These are phyloP conservation scores for Aphrocallistes beatrix DNA, from an alignment of 37 sponge, comb jelly and placozoan genomes.

Conservation along the genomic window DNA sequence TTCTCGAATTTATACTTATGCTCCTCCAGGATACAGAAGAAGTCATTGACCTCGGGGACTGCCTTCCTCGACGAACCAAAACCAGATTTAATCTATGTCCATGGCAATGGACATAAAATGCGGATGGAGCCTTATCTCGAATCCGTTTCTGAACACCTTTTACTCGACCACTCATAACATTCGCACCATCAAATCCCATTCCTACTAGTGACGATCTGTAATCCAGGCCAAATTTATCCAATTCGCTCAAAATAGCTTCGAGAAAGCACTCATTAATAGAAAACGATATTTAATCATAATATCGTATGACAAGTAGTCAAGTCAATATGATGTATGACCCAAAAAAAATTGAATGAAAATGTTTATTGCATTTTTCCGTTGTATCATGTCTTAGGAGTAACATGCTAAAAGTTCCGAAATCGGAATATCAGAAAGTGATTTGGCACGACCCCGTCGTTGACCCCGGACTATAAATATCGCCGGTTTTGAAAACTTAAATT, in stretches of 20 bases:
- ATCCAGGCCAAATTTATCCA: not conserved
- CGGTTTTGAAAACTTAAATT: too few relatives aligned
- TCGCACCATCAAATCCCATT: slow-evolving; percentile 50
- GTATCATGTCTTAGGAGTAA: too few relatives aligned
- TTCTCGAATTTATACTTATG: too few relatives aligned
- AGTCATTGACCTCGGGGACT: slow-evolving; percentile 36
- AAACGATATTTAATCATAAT: not conserved
- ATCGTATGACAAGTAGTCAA: not conserved
- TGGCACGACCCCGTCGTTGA: too few relatives aligned
- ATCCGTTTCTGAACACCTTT: slow-evolving; percentile 38
- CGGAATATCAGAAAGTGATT: too few relatives aligned
- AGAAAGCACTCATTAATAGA: not conserved
- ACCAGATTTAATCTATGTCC: slow-evolving; percentile 34
- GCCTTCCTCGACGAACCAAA: slow-evolving; percentile 38
- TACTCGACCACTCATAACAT: slow-evolving; percentile 47
- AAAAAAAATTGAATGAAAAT: too few relatives aligned
- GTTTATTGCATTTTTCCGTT: too few relatives aligned
- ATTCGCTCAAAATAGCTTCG: not conserved
- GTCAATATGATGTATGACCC: too few relatives aligned
- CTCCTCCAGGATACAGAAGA: slow-evolving; percentile 32
- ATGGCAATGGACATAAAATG: slow-evolving; percentile 46
- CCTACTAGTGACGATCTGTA: not conserved
- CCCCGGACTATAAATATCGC: too few relatives aligned
- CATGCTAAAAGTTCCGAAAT: too few relatives aligned
- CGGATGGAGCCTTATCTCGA: slow-evolving; percentile 32